Conservation (phyloP, 2,888 invertebrate species). For the Spisula solida region DNA sequence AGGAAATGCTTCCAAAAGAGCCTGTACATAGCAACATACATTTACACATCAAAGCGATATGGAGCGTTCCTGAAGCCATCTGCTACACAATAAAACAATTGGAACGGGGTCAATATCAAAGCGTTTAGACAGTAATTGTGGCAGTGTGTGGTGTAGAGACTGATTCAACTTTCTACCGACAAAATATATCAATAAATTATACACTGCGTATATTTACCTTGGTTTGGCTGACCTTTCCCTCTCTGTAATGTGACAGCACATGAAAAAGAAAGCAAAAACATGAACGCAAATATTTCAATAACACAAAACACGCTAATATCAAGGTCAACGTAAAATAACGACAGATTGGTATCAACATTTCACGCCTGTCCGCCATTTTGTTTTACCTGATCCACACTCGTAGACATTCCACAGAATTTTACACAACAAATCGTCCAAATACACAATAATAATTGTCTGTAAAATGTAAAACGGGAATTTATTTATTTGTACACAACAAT, state of each 20-base stretch:
- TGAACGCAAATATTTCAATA: neutral
- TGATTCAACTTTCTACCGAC: too few relatives aligned
- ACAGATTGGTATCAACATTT: conserved; percentile 42
- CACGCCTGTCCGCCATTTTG: conserved; percentile 69
- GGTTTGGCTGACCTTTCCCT: conserved; percentile 86
- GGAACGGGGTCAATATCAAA: too few relatives aligned
- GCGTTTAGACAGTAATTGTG: too few relatives aligned
- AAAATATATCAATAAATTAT: too few relatives aligned
- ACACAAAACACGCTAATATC: neutral
- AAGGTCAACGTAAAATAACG: conserved; percentile 31
- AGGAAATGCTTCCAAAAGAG: too few relatives aligned
- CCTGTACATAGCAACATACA: too few relatives aligned
- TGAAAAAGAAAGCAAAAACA: conserved; percentile 76
- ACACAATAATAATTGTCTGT: conserved; percentile 69
- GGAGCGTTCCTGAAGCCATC: too few relatives aligned
- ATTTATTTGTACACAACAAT: conserved; percentile 25
- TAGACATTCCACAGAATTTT: conserved; percentile 85
- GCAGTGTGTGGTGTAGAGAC: too few relatives aligned
- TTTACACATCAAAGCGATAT: too few relatives aligned
- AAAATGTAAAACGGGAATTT: conserved; percentile 51
- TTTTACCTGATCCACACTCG: conserved; percentile 86
- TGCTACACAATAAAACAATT: too few relatives aligned
- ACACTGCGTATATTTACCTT: conserved; percentile 75
- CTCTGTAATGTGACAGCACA: conserved; percentile 78
- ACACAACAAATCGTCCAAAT: conserved; percentile 59